Percentiles rank a stretch among this genome's conserved stretches.
Evolutionary conservation across 2,113 vertebrate genomes (phyloP).

Genomic region (Promerops cafer): DNA sequence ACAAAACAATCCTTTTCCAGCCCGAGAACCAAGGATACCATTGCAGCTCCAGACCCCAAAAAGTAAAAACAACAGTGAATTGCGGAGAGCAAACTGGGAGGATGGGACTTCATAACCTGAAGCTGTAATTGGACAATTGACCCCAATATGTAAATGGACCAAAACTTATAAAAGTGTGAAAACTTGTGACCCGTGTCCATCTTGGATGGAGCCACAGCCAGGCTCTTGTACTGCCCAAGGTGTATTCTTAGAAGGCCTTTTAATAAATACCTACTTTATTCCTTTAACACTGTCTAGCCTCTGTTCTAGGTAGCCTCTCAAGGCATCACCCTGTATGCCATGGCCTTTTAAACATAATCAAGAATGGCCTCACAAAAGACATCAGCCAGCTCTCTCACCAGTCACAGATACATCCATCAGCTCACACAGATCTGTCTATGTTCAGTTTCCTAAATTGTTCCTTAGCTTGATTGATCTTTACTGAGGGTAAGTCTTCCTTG

Average conservation of each 20-base stretch:
- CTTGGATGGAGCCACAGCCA: rapidly evolving
- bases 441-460: not conserved
- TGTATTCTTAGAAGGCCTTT: not conserved
- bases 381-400: not conserved
- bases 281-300: not conserved
- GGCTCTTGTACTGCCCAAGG: not conserved
- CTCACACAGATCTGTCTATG: not conserved
- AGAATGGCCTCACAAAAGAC: not conserved
- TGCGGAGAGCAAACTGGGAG: not conserved
- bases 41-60: not conserved
- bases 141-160: not conserved
- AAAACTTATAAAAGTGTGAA: not conserved
- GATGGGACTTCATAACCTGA: too few relatives aligned
- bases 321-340: not conserved
- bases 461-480: not conserved
- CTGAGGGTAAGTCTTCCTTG: not conserved
- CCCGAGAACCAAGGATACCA: rapidly evolving
- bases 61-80: not conserved
- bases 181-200: rapidly evolving
- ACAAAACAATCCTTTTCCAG: not conserved
- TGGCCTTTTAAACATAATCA: not conserved
- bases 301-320: not conserved
- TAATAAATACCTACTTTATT: not conserved
- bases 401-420: not conserved
- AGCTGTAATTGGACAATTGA: not conserved